Evolutionary conservation across 2,888 invertebrate species (phyloP).

Genomic region (Choristoneura rosaceana): DNA sequence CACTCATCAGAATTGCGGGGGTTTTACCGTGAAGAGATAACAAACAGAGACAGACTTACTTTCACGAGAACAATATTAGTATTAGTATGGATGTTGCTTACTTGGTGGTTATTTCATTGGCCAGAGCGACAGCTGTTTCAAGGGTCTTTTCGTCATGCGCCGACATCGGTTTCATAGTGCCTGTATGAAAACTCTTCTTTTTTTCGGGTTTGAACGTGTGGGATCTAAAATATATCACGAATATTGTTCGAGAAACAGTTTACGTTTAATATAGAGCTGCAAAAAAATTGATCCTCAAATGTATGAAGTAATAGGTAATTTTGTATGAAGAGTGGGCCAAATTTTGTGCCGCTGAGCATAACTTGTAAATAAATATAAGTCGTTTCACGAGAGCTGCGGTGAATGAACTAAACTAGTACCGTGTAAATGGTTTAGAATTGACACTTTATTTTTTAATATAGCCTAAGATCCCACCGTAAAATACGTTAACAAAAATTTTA

Average conservation of each 20-base stretch:
- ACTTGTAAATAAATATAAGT: too few relatives aligned
- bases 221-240: slow-evolving; percentile 53
- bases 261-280: background rate
- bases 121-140: slow-evolving; percentile 96
- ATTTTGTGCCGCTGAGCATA: too few relatives aligned
- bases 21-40: too few relatives aligned
- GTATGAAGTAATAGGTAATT: too few relatives aligned
- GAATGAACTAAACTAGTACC: background rate
- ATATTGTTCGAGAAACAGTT: background rate
- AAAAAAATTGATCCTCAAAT: too few relatives aligned
- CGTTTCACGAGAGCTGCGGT: too few relatives aligned
- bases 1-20: too few relatives aligned
- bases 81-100: slow-evolving; percentile 57
- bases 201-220: slow-evolving; percentile 70
- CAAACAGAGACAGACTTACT: too few relatives aligned
- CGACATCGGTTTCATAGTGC: slow-evolving; percentile 95
- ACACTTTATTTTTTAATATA: too few relatives aligned
- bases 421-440: background rate
- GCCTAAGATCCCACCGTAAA: too few relatives aligned
- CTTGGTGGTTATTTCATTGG: slow-evolving; percentile 94
- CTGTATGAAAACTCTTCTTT: slow-evolving; percentile 65
- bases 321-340: too few relatives aligned
- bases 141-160: slow-evolving; percentile 96
- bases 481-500: too few relatives aligned
- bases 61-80: background rate